Percentiles rank a stretch among this genome's conserved stretches.
Conservation (phyloP, 2,797 vertebrate genomes). For the Gephyroberyx darwinii region DNA sequence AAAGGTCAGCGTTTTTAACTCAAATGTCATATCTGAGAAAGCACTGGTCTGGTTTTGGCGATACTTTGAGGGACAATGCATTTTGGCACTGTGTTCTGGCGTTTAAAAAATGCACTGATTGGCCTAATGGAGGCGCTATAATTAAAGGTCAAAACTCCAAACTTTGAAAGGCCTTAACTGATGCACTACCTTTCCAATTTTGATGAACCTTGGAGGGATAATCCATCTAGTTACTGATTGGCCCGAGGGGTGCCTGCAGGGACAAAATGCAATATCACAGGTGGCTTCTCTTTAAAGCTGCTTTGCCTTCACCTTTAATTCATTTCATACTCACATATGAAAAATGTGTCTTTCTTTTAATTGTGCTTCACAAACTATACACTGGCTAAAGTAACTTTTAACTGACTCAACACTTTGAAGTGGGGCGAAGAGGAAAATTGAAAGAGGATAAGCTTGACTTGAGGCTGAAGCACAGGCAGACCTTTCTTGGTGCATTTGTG, state of each 20-base stretch:
- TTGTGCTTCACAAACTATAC: conserved; percentile 7
- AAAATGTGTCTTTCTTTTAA: conserved; percentile 14
- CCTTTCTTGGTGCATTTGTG: conserved; percentile 45
- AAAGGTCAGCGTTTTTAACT: too few relatives aligned
- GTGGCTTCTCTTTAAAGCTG: background rate
- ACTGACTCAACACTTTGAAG: conserved; percentile 42
- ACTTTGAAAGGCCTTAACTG: too few relatives aligned
- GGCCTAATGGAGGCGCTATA: too few relatives aligned
- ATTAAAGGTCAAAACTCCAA: too few relatives aligned
- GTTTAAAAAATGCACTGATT: too few relatives aligned
- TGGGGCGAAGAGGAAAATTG: conserved; percentile 34
- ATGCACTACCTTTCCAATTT: too few relatives aligned
- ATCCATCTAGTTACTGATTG: background rate
- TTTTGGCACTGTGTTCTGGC: too few relatives aligned
- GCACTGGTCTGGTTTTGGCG: too few relatives aligned
- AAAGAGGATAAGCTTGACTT: conserved; percentile 49
- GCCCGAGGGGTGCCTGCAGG: too few relatives aligned
- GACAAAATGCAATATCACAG: background rate
- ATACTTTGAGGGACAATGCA: too few relatives aligned
- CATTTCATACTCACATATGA: background rate
- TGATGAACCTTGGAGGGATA: too few relatives aligned
- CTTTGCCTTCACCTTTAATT: background rate
- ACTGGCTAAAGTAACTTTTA: conserved; percentile 25
- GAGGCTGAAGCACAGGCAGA: conserved; percentile 49
- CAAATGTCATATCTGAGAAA: too few relatives aligned